Conservation (phyloP, 2,113 vertebrate genomes). For the Takifugu bimaculatus region DNA sequence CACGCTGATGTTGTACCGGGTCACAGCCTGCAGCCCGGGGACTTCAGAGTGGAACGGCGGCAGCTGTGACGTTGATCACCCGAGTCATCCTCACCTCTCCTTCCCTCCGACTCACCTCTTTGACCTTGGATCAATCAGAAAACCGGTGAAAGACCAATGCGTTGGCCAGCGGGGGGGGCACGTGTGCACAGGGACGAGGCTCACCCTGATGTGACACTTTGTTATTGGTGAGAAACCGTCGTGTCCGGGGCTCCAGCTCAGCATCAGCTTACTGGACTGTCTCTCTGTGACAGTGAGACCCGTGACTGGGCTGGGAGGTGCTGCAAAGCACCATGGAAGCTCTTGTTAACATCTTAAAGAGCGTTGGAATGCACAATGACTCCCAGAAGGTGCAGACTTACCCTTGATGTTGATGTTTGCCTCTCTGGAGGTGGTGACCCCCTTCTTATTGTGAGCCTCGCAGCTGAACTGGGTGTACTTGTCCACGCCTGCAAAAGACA, state of each 20-base stretch:
- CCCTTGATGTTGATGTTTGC: slow-evolving; percentile 89
- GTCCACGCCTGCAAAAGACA: slow-evolving; percentile 75
- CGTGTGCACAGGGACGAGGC: neutral
- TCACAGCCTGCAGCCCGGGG: slow-evolving; percentile 80
- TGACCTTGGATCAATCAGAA: slow-evolving; percentile 66
- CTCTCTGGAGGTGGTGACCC: slow-evolving; percentile 80
- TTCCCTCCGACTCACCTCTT: slow-evolving; percentile 64
- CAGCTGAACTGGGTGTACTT: slow-evolving; percentile 83
- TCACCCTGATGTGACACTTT: slow-evolving; percentile 82
- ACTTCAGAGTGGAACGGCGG: slow-evolving; percentile 80
- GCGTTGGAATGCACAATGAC: slow-evolving; percentile 4
- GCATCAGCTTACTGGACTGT: slow-evolving; percentile 68
- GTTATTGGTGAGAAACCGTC: slow-evolving; percentile 84
- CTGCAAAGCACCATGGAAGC: slow-evolving; percentile 45
- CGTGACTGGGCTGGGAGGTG: slow-evolving; percentile 57
- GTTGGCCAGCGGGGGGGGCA: neutral
- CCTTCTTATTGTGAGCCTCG: slow-evolving; percentile 86
- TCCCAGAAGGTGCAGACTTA: slow-evolving; percentile 43
- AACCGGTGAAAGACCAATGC: neutral
- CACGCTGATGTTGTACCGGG: slow-evolving; percentile 80
- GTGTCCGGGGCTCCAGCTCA: slow-evolving; percentile 87
- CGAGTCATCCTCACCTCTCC: slow-evolving; percentile 64
- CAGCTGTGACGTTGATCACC: slow-evolving; percentile 65
- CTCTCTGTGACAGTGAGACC: slow-evolving; percentile 68
- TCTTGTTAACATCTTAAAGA: neutral